Percentiles rank a stretch among this genome's conserved stretches.
These are phyloP conservation scores for Temnothorax ravouxi DNA, from an alignment of 2,888 invertebrate genomes.

Conservation along the genomic window DNA sequence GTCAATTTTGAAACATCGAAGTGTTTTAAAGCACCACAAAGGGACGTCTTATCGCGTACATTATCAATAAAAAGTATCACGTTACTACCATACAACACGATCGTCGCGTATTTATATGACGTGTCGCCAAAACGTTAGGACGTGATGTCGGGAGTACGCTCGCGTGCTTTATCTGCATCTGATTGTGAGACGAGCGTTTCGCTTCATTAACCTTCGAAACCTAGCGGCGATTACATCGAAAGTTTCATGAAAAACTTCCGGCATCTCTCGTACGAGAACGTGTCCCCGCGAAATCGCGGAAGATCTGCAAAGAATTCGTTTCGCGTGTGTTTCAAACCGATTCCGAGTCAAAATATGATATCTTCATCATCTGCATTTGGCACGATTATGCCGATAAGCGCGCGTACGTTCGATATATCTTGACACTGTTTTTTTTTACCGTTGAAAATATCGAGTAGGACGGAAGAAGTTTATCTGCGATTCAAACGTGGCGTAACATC, in stretches of 20 bases:
- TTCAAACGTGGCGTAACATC: slow-evolving; percentile 69
- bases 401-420: background rate
- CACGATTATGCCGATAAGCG: background rate
- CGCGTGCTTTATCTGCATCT: slow-evolving; percentile 60
- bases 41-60: background rate
- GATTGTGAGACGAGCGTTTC: slow-evolving; percentile 31
- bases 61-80: slow-evolving; percentile 31
- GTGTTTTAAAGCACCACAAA: background rate
- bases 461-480: slow-evolving; percentile 68
- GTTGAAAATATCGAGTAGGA: slow-evolving; percentile 58
- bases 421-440: background rate
- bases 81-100: slow-evolving; percentile 43
- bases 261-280: background rate
- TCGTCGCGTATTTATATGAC: slow-evolving; percentile 57
- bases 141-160: slow-evolving; percentile 52
- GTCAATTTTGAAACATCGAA: background rate
- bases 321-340: background rate
- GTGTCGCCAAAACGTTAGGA: slow-evolving; percentile 53
- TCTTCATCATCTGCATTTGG: background rate
- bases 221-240: slow-evolving; percentile 13
- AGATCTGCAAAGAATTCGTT: background rate
- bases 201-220: slow-evolving; percentile 45
- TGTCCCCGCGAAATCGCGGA: slow-evolving; percentile 15
- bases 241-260: slow-evolving; percentile 31
- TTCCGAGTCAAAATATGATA: background rate